Evolutionary conservation across 1,140 invertebrate genomes (phyloP).

Genomic region (Drosophila ficusphila): DNA sequence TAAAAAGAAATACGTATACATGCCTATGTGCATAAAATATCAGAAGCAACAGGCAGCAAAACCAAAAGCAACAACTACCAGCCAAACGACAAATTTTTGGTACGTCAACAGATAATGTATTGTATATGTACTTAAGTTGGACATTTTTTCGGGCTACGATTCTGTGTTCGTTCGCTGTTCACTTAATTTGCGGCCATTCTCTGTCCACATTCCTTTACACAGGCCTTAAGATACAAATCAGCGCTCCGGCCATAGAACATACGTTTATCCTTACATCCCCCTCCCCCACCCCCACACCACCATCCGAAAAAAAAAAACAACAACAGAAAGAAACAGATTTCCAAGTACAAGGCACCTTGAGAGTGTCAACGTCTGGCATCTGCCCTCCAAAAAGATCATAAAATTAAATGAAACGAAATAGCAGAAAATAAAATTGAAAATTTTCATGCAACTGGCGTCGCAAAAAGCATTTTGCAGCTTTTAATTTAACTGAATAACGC

Average conservation of each 20-base stretch:
- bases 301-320: too few species aligned
- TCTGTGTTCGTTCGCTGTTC: conserved; percentile 24
- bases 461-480: conserved; percentile 56
- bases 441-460: conserved; percentile 70
- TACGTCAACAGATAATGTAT: conserved; percentile 79
- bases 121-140: conserved; percentile 52
- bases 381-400: conserved; percentile 53
- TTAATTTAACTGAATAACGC: conserved; percentile 45
- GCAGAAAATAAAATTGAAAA: conserved; percentile 45
- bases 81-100: conserved; percentile 54
- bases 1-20: conserved; percentile 41
- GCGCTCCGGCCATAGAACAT: conserved; percentile 1
- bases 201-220: conserved; percentile 16
- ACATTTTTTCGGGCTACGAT: conserved; percentile 23
- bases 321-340: too few species aligned
- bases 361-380: conserved; percentile 36
- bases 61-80: conserved; percentile 55
- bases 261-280: conserved; percentile 18
- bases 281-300: too few species aligned
- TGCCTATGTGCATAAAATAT: conserved; percentile 34
- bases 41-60: conserved; percentile 31
- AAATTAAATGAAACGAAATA: conserved; percentile 41
- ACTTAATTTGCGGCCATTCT: conserved; percentile 40
- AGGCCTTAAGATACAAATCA: background rate
- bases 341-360: conserved; percentile 44